phyloP scores from a whole-genome alignment of 1,140 invertebrate species.

The Carposina sasakii region DNA sequence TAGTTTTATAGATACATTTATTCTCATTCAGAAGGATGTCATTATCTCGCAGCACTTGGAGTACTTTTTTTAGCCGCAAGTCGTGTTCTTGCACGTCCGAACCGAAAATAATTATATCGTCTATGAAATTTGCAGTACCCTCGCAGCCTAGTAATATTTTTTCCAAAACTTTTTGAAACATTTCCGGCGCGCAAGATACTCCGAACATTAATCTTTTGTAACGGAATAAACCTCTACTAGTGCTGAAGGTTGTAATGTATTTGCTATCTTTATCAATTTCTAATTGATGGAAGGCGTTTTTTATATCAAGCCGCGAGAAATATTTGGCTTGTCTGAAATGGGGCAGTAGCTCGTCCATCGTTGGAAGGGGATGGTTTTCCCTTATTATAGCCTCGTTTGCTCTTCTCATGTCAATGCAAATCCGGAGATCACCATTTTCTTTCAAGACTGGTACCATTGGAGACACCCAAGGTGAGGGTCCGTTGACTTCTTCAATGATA shows the following conservation, averaged over 20 bases:
- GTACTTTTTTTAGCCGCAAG: conserved; percentile 18
- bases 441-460: conserved; percentile 30
- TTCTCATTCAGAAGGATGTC: conserved; percentile 22
- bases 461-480: conserved; percentile 33
- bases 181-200: conserved; percentile 19
- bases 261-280: conserved; percentile 24
- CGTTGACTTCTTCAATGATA: conserved; percentile 29
- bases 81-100: conserved; percentile 24
- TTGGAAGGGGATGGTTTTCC: conserved; percentile 31
- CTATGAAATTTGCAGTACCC: conserved; percentile 8
- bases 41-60: conserved; percentile 20
- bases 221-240: conserved; percentile 19
- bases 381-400: conserved; percentile 38
- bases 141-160: conserved; percentile 17
- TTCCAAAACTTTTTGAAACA: conserved; percentile 22
- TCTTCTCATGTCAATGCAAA: conserved; percentile 39
- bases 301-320: conserved; percentile 28
- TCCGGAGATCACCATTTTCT: conserved; percentile 24
- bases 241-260: conserved; percentile 29
- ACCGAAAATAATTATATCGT: conserved; percentile 20
- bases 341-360: conserved; percentile 22
- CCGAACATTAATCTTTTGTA: conserved; percentile 22
- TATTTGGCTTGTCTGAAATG: conserved; percentile 21
- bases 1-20: conserved; percentile 1
- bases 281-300: conserved; percentile 28